Percentiles rank a stretch among this genome's conserved stretches.
phyloP scores from a whole-genome alignment of 2,113 vertebrate species.

The Anarrhichthys ocellatus region DNA sequence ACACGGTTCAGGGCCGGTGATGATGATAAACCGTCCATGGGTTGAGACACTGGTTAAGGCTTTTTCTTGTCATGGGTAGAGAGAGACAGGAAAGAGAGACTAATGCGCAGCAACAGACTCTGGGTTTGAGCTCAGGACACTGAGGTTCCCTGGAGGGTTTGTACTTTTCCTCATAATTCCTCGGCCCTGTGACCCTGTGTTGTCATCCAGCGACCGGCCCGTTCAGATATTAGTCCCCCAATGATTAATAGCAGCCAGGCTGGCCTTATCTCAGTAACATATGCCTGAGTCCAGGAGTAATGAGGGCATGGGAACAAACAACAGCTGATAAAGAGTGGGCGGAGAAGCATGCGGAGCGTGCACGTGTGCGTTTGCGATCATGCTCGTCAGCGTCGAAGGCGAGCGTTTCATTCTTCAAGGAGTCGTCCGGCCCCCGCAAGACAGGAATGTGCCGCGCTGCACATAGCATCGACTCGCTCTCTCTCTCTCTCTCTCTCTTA shows the following conservation, averaged over 20 bases:
- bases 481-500: not conserved
- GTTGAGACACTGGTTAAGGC: too few relatives aligned
- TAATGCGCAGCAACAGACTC: not conserved
- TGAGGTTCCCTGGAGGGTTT: not conserved
- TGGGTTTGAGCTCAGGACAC: not conserved
- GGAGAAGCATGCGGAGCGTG: slow-evolving; percentile 31
- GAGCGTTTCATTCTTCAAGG: slow-evolving; percentile 30
- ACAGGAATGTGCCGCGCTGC: slow-evolving; percentile 51
- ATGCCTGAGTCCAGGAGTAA: slow-evolving; percentile 36
- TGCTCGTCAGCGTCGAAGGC: slow-evolving; percentile 4
- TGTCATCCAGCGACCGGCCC: too few relatives aligned
- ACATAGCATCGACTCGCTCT: not conserved
- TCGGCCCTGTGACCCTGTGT: not conserved
- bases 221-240: not conserved
- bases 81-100: not conserved
- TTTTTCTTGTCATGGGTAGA: too few relatives aligned
- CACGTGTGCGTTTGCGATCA: slow-evolving; percentile 3
- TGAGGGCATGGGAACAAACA: slow-evolving; percentile 49
- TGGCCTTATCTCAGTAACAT: slow-evolving; percentile 30
- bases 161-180: not conserved
- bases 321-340: slow-evolving; percentile 62
- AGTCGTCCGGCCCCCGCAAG: slow-evolving; percentile 25
- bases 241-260: slow-evolving; percentile 35
- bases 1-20: too few relatives aligned
- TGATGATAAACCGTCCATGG: too few relatives aligned